phyloP scores from a whole-genome alignment of 2,113 vertebrate genomes.

The Elgaria multicarinata region DNA sequence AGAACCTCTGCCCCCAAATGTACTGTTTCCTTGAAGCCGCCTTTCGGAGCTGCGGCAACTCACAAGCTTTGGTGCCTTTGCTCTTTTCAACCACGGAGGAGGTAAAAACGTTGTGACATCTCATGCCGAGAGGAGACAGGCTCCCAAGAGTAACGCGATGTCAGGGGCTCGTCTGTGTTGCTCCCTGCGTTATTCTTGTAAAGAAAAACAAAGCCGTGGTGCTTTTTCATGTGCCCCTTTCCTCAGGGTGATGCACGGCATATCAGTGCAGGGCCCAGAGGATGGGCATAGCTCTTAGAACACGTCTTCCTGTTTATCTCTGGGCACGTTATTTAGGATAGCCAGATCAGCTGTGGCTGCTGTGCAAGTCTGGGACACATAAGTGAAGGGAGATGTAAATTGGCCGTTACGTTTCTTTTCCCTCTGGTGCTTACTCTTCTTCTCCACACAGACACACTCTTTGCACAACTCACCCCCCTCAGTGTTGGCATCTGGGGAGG shows the following conservation, averaged over 20 bases:
- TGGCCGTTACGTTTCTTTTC: not conserved
- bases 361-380: not conserved
- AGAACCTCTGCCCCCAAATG: not conserved
- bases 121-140: not conserved
- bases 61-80: not conserved
- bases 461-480: not conserved
- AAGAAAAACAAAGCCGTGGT: not conserved
- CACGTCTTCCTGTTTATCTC: not conserved
- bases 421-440: not conserved
- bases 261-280: not conserved
- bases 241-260: not conserved
- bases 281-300: not conserved
- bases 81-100: not conserved
- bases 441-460: not conserved
- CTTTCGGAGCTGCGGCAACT: not conserved
- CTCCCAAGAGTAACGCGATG: not conserved
- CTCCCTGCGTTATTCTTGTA: not conserved
- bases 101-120: slow-evolving; percentile 13
- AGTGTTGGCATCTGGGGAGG: not conserved
- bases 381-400: not conserved
- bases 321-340: no score
- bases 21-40: not conserved
- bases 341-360: not conserved
- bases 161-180: not conserved
- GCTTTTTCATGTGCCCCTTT: not conserved